phyloP scores from a whole-genome alignment of 2,888 invertebrate genomes.

The Erpobdella octoculata region DNA sequence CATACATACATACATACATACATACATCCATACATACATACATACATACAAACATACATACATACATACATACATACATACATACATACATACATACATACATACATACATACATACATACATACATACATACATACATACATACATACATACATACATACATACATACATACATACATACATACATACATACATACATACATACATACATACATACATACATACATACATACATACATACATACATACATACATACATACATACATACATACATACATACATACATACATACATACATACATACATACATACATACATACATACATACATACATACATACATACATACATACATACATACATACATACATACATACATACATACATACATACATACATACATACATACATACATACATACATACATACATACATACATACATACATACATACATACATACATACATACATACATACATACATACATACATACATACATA shows the following conservation, averaged over 20 bases:
- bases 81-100: too few relatives aligned
- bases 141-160: too few relatives aligned
- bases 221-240: too few relatives aligned
- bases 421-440: not conserved
- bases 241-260: not conserved
- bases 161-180: too few relatives aligned
- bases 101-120: too few relatives aligned
- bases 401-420: not conserved
- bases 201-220: too few relatives aligned
- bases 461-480: slow-evolving; percentile 1
- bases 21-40: too few relatives aligned
- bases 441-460: slow-evolving; percentile 1
- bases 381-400: not conserved
- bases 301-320: slow-evolving; percentile 1
- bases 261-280: not conserved
- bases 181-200: too few relatives aligned
- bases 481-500: slow-evolving; percentile 10
- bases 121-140: too few relatives aligned
- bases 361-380: slow-evolving; percentile 1
- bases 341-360: not conserved
- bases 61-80: too few relatives aligned
- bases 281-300: slow-evolving; percentile 1
- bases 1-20: too few relatives aligned
- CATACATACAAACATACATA: too few relatives aligned
- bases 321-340: not conserved